phyloP scores from a whole-genome alignment of 2,797 vertebrate species.

The Sylvia borin region DNA sequence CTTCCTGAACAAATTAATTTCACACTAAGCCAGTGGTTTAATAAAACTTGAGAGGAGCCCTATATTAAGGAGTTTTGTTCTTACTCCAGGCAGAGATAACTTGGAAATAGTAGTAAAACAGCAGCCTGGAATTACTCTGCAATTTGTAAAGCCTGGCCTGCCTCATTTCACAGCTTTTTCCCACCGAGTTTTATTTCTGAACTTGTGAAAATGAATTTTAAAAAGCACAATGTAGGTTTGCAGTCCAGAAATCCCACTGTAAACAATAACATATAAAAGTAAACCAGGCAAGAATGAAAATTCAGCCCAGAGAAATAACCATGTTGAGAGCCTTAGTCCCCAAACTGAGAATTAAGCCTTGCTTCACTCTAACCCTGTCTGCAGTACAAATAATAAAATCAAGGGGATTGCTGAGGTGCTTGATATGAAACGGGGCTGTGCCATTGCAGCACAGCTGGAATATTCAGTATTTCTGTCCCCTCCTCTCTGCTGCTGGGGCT shows the following conservation, averaged over 20 bases:
- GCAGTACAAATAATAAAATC: background rate
- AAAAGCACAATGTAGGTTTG: background rate
- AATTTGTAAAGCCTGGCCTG: background rate
- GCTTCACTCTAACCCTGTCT: background rate
- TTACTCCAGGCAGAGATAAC: background rate
- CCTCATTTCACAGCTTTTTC: background rate
- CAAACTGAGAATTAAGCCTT: background rate
- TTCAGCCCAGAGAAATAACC: background rate
- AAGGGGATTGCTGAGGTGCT: background rate
- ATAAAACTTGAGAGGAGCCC: constrained; percentile 57
- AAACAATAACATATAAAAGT: background rate
- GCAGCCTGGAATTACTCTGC: background rate
- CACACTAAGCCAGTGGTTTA: constrained; percentile 65
- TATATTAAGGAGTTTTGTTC: constrained; percentile 13
- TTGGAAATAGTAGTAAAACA: background rate
- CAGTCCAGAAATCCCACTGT: background rate
- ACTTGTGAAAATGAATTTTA: background rate
- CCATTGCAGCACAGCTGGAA: background rate
- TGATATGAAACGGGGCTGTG: background rate
- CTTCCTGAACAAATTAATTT: constrained; percentile 74
- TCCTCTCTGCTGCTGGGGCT: background rate
- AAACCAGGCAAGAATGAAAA: background rate
- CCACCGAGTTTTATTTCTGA: background rate
- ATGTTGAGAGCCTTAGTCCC: fast-evolving
- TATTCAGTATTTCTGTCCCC: background rate